These are phyloP conservation scores for Pocillopora verrucosa DNA, from an alignment of 64 coral and sea anemone genomes.

Conservation along the genomic window DNA sequence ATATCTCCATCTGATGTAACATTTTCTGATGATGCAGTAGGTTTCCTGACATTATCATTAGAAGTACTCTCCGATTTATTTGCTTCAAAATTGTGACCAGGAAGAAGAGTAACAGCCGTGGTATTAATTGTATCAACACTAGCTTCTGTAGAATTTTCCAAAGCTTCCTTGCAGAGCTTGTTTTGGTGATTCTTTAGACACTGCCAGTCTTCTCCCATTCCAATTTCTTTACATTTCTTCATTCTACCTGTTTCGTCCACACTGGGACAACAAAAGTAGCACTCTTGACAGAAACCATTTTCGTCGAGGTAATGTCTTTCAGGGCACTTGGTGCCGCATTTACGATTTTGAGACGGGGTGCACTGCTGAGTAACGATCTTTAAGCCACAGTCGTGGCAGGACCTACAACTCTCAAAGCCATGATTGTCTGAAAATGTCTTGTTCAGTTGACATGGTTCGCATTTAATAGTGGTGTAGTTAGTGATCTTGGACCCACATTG, in stretches of 20 bases:
- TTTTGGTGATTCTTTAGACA: not conserved
- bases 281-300: not conserved
- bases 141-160: too few relatives aligned
- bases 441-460: not conserved
- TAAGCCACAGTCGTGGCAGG: slow-evolving; percentile 28
- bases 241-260: not conserved
- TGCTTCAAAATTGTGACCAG: too few relatives aligned
- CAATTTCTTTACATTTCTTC: not conserved
- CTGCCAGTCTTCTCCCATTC: too few relatives aligned
- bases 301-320: not conserved
- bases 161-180: too few relatives aligned
- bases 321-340: not conserved
- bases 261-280: not conserved
- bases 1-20: too few relatives aligned
- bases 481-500: slow-evolving; percentile 1
- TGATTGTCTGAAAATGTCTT: not conserved
- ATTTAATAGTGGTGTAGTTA: not conserved
- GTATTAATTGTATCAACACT: too few relatives aligned
- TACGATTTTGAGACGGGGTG: not conserved
- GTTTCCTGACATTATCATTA: too few relatives aligned
- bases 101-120: too few relatives aligned
- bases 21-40: too few relatives aligned
- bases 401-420: not conserved
- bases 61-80: too few relatives aligned
- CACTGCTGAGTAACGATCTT: not conserved